Conservation (phyloP, 2,888 invertebrate genomes). For the Raillietiella orientalis region DNA sequence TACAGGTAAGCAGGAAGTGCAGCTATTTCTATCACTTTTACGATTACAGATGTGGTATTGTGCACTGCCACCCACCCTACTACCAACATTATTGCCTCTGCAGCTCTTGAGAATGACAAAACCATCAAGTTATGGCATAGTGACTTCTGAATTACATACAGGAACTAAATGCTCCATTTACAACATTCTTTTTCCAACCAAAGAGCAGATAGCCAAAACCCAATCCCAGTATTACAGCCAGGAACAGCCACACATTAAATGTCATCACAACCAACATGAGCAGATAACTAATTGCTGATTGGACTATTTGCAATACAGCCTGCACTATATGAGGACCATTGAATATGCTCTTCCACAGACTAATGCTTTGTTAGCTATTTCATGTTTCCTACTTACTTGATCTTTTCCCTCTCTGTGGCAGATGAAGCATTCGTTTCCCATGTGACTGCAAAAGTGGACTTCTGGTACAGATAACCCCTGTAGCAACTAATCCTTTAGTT, state of each 20-base stretch:
- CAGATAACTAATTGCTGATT: slow-evolving; percentile 7
- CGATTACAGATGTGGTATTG: slow-evolving; percentile 39
- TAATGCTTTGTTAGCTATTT: too few species aligned
- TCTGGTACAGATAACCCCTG: slow-evolving; percentile 53
- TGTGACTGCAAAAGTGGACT: slow-evolving; percentile 49
- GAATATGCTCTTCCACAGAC: too few species aligned
- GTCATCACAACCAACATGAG: slow-evolving; percentile 8
- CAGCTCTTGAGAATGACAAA: slow-evolving; percentile 91
- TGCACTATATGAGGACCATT: too few species aligned
- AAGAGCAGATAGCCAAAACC: slow-evolving; percentile 7
- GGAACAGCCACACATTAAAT: slow-evolving; percentile 7
- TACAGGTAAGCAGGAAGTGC: slow-evolving; percentile 33
- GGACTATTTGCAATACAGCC: slow-evolving; percentile 6
- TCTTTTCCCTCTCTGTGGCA: too few species aligned
- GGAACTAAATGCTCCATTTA: background rate
- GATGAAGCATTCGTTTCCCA: too few species aligned
- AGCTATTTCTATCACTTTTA: background rate
- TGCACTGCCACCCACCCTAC: slow-evolving; percentile 98
- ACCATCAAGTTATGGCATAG: slow-evolving; percentile 98
- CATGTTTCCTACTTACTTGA: too few species aligned
- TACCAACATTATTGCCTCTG: slow-evolving; percentile 96
- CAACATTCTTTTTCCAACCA: background rate
- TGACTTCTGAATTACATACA: slow-evolving; percentile 15
- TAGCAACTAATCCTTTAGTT: slow-evolving; percentile 10
- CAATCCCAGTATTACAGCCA: slow-evolving; percentile 7